Evolutionary conservation across 2,797 vertebrate genomes (phyloP), one percentile per base, ranked within the genome.

Genomic region (Syngnathus rostellatus): DNA sequence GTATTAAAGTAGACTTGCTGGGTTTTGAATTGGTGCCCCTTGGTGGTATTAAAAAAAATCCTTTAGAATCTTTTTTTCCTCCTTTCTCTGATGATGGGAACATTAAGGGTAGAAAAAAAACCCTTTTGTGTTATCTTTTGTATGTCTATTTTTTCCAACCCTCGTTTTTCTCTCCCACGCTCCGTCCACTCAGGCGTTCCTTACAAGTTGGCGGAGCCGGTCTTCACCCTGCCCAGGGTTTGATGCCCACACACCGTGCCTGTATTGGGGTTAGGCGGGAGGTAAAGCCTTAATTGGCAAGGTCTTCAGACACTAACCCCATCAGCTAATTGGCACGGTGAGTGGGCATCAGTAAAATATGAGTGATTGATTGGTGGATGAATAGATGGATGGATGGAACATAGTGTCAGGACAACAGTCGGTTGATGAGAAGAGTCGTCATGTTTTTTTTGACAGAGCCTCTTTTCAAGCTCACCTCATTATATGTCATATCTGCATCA

Each of bases 291-390:
- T 92, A 91, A 93, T 91, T 92, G 91, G 90, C 87, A 76, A 72
- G 75, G 75, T 79, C 54, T 73, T 81, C 70, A 80, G 70, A 68
- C 70, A 66, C 73, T 86, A 83, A 87, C 85, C 85, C 81, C 69
- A 60, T 82, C 86, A 77, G 80, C 86, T 93, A 88, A 92, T 92
- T 92, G 91, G 89, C 90, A 83, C 81, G 31, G 75, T 63, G 62
- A 73, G 75, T 78, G 74, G 69, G 77, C 81, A 71, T 73, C 73
- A 43, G 62, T 76, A 76, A 66, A 64, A 59, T 21, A 1, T 71
- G 72, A 66, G 69, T 12, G 68, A 85, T 86, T 91, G 91, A 91
- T 90, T 60, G 14, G 87, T 87, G 45, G 12, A 45, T 45, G 41
- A 12, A 91, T 90, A 82, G 87, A 87, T 90, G 82, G 87, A 87